Conservation (phyloP, 2,113 vertebrate genomes). For the Lepisosteus oculatus region DNA sequence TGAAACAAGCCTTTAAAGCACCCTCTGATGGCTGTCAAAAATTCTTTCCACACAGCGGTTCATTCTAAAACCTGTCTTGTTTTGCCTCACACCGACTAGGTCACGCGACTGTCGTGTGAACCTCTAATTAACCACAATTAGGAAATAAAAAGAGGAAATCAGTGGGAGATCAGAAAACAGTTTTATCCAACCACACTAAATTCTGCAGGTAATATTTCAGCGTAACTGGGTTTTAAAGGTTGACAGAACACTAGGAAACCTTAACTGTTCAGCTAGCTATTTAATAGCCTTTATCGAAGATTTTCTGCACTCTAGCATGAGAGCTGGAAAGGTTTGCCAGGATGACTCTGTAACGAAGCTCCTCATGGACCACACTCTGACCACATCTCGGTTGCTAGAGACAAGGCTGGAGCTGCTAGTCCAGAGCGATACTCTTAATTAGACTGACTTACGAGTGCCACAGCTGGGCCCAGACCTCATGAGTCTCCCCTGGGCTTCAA, state of each 20-base stretch:
- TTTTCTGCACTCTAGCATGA: not conserved
- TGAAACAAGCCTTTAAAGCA: slow-evolving; percentile 55
- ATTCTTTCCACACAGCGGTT: not conserved
- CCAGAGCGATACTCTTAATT: no score
- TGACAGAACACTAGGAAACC: not conserved
- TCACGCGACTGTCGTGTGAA: slow-evolving; percentile 6
- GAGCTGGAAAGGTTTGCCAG: not conserved
- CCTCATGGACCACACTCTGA: no score
- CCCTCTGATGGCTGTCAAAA: slow-evolving; percentile 32
- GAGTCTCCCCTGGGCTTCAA: no score
- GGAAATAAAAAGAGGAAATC: slow-evolving; percentile 8
- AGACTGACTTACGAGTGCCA: no score
- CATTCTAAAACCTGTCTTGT: no score
- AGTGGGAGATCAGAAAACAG: slow-evolving; percentile 15
- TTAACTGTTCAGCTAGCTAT: slow-evolving; percentile 1
- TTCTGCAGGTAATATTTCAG: not conserved
- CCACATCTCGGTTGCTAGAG: no score
- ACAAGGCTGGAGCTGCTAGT: no score
- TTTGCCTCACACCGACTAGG: not conserved
- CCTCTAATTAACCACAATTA: slow-evolving; percentile 28
- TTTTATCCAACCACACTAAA: not conserved
- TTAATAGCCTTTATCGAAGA: slow-evolving; percentile 5
- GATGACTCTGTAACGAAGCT: no score
- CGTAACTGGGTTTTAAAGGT: not conserved
- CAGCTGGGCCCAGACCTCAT: no score